These are phyloP conservation scores for Tillus elongatus DNA, from an alignment of 2,888 invertebrate genomes.

Conservation along the genomic window DNA sequence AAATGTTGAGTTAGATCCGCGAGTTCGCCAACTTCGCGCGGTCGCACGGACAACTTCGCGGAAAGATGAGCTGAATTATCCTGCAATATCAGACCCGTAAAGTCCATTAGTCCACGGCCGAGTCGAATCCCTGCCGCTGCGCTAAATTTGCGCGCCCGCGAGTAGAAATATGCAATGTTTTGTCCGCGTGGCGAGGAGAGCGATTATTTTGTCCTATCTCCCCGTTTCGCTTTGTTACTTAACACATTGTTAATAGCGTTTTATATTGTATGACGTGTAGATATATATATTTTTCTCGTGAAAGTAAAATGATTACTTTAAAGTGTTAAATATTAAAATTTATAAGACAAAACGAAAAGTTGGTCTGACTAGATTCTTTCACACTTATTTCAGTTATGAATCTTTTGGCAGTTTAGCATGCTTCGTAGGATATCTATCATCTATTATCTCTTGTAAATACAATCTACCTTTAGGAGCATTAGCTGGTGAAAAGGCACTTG, in stretches of 20 bases:
- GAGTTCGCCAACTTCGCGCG: background rate
- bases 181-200: slow-evolving; percentile 22
- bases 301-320: slow-evolving; percentile 16
- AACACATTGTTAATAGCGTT: slow-evolving; percentile 36
- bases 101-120: no score
- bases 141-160: slow-evolving; percentile 23
- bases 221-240: slow-evolving; percentile 33
- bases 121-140: no score
- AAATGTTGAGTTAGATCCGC: slow-evolving; percentile 51
- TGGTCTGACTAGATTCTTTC: slow-evolving; percentile 17
- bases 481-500: slow-evolving; percentile 25
- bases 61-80: no score
- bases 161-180: slow-evolving; percentile 26
- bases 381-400: slow-evolving; percentile 14
- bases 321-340: slow-evolving; percentile 15
- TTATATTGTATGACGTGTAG: slow-evolving; percentile 31
- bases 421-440: slow-evolving; percentile 22
- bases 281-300: slow-evolving; percentile 33
- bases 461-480: slow-evolving; percentile 22
- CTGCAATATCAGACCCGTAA: background rate
- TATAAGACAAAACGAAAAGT: slow-evolving; percentile 17
- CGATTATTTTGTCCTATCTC: slow-evolving; percentile 20
- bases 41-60: no score
- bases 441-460: slow-evolving; percentile 7
- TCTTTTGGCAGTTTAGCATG: slow-evolving; percentile 28